Conservation (phyloP, 1,140 invertebrate genomes). For the Hyles vespertilio region DNA sequence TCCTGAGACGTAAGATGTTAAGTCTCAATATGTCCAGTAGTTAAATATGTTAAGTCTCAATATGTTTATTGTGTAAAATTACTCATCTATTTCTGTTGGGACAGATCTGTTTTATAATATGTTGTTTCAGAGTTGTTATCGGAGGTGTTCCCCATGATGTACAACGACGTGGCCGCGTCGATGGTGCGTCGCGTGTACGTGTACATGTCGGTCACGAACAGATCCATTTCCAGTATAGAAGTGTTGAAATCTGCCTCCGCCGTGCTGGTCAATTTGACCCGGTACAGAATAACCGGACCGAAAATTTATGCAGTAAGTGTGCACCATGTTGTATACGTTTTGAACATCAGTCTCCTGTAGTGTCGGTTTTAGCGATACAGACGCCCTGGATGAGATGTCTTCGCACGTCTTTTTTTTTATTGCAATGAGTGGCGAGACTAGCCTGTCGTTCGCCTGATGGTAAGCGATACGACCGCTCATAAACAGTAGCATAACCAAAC, state of each 20-base stretch:
- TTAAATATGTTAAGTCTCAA: too few relatives aligned
- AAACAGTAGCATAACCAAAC: too few relatives aligned
- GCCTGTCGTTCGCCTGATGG: too few relatives aligned
- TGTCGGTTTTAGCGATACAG: too few relatives aligned
- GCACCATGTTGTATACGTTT: background rate
- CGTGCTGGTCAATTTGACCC: slow-evolving; percentile 75
- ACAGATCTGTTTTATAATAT: background rate
- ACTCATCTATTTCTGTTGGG: background rate
- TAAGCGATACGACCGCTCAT: too few relatives aligned
- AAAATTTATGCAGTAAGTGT: slow-evolving; percentile 55
- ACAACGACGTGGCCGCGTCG: slow-evolving; percentile 51
- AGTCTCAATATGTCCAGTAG: too few relatives aligned
- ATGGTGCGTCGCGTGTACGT: slow-evolving; percentile 63
- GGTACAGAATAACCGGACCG: slow-evolving; percentile 54
- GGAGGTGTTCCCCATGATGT: slow-evolving; percentile 72
- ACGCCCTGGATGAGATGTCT: too few relatives aligned
- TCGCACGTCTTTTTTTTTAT: too few relatives aligned
- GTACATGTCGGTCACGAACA: slow-evolving; percentile 71
- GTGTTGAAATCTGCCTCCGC: slow-evolving; percentile 65
- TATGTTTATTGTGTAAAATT: too few relatives aligned
- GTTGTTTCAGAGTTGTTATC: slow-evolving; percentile 74
- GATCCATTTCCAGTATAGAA: slow-evolving; percentile 76
- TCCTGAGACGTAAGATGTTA: too few relatives aligned
- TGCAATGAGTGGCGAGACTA: too few relatives aligned
- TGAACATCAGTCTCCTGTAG: too few relatives aligned